Evolutionary conservation across 2,113 vertebrate genomes (phyloP).

Genomic region (Tenrec ecaudatus): DNA sequence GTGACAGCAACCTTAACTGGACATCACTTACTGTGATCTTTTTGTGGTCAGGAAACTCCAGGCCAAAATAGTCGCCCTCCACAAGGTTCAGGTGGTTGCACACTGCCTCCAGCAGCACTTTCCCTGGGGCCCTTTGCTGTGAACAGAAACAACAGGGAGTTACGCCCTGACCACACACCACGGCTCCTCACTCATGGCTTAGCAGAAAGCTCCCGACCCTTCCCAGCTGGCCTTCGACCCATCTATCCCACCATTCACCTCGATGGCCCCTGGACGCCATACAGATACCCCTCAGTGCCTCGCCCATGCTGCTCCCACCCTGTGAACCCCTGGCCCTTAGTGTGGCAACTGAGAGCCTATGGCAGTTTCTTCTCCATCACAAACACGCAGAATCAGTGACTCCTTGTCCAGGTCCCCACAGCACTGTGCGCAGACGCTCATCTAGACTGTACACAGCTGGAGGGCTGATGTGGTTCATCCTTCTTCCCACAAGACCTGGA

Average conservation of each 20-base stretch:
- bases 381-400: not conserved
- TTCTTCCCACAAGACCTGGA: not conserved
- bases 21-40: slow-evolving; percentile 93
- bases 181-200: accelerated
- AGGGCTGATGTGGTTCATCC: not conserved
- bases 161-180: not conserved
- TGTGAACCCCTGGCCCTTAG: not conserved
- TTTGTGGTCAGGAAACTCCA: slow-evolving; percentile 96
- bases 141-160: slow-evolving; percentile 80
- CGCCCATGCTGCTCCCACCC: not conserved
- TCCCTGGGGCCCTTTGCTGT: slow-evolving; percentile 96
- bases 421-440: not conserved
- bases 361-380: not conserved
- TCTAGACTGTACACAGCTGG: not conserved
- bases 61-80: slow-evolving; percentile 98
- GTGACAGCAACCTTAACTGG: not conserved
- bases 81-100: slow-evolving; percentile 97
- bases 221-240: not conserved
- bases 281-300: not conserved
- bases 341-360: not conserved
- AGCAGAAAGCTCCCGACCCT: accelerated
- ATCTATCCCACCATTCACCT: accelerated
- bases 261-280: accelerated
- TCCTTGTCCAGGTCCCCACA: not conserved
- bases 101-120: slow-evolving; percentile 94